phyloP scores from a whole-genome alignment of 1,140 invertebrate species.

The Eupristina koningsbergeri region DNA sequence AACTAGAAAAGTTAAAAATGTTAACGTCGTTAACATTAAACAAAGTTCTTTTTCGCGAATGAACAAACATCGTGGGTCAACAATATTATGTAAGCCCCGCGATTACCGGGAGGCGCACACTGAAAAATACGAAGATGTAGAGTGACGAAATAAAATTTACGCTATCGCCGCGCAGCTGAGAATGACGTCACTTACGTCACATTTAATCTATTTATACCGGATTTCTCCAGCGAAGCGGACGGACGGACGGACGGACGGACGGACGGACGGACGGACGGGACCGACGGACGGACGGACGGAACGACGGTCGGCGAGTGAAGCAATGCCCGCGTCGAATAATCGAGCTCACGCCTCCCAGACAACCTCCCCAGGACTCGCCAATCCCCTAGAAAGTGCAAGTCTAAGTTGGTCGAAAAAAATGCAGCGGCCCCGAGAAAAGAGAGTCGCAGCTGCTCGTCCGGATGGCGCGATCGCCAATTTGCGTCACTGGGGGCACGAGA shows the following conservation, averaged over 20 bases:
- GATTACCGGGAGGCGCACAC: no score
- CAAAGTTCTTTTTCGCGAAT: no score
- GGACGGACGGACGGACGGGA: no score
- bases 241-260: no score
- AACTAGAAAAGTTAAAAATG: no score
- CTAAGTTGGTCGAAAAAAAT: background rate
- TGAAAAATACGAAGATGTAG: no score
- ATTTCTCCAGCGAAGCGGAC: background rate
- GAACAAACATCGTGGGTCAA: no score
- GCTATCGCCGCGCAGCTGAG: background rate
- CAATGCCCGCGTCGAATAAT: no score
- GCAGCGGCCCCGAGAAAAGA: background rate
- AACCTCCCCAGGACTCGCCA: background rate
- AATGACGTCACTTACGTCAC: background rate
- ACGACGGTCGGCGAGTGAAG: background rate
- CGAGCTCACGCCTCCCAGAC: background rate
- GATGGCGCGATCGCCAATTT: constrained; percentile 6
- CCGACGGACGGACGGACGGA: no score
- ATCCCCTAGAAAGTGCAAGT: background rate
- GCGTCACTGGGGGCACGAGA: background rate
- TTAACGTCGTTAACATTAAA: no score
- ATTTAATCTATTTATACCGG: background rate
- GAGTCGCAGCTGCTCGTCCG: background rate
- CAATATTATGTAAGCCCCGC: no score
- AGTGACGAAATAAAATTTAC: background rate